Base-by-base conservation (phyloP, 2,888 invertebrate genomes). In the Agapetus fuscipes region DNA sequence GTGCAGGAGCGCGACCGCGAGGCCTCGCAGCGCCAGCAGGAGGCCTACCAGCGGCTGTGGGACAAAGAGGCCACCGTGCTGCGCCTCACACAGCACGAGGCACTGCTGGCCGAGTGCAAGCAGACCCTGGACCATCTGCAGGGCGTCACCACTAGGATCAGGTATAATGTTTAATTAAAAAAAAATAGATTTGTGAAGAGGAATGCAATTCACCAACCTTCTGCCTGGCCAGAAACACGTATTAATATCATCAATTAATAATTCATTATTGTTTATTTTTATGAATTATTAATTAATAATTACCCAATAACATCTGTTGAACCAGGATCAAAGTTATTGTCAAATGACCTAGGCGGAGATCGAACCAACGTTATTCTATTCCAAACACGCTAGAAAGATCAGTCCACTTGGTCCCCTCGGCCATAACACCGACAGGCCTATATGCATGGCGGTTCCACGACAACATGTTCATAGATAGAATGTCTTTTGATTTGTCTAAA, bases 1-100 rank as follows among this genome's bases (percentile, higher is more conserved):
- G 44, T 39, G 2, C n/a, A 31, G 24, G 25, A 37, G 28, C 36
- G 26, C 4, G 37, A 44, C 12, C 15, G 28, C 17, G 44, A 44
- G 15, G 34, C 32, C 3, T 13, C 37, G 2, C 24, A 24, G 17
- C 17, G 20, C 15, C 27, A 28, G 13, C 24, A 34, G 29, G 44
- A 44, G 14, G 44, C 40, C 9, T 16, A 29, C n/a, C 14, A 17
- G 13, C n/a, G 17, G 10, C 17, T 41, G 16, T 44, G 40, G 37
- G 29, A 20, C 15, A 28, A 40, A 7, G 37, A 41, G 3, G 28
- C 34, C 29, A 30, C 37, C 17, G 37, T 44, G 5, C 5, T 4
- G 5, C 4, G 5, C 9, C 20, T 20, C 20, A 20, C 4, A 9
- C 9, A 4, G 5, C 20, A 9, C 20, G 20, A 4, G 5, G 20